These are phyloP conservation scores for Tricholaema leucomelas DNA, from an alignment of 2,113 vertebrate genomes.

Conservation along the genomic window DNA sequence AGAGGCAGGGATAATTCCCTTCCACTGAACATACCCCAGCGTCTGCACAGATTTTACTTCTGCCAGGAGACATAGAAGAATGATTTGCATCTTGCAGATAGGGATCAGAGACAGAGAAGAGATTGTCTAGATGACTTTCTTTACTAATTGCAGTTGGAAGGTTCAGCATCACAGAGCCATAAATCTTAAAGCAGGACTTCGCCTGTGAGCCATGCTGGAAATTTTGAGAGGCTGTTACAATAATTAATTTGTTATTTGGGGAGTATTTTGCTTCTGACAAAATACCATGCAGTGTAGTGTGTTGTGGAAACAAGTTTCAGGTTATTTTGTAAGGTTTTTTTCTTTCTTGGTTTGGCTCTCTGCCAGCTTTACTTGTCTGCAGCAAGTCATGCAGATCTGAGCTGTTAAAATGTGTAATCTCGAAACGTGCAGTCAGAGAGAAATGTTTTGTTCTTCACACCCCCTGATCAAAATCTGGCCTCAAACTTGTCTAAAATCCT, in stretches of 20 bases:
- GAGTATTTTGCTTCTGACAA: background rate
- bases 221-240: background rate
- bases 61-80: fast-evolving
- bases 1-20: background rate
- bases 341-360: background rate
- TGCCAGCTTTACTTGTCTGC: background rate
- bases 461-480: background rate
- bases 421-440: background rate
- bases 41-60: background rate
- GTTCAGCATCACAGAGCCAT: background rate
- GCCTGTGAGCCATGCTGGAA: background rate
- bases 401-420: background rate
- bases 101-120: background rate
- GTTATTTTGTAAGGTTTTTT: background rate
- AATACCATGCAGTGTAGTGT: background rate
- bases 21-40: fast-evolving
- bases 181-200: background rate
- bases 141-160: background rate
- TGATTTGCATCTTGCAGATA: background rate
- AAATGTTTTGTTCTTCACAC: background rate
- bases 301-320: background rate
- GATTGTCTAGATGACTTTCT: background rate
- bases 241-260: background rate
- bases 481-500: background rate
- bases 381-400: background rate